These are phyloP conservation scores for Agrotis exclamationis DNA, from an alignment of 2,888 invertebrate species.

Conservation along the genomic window DNA sequence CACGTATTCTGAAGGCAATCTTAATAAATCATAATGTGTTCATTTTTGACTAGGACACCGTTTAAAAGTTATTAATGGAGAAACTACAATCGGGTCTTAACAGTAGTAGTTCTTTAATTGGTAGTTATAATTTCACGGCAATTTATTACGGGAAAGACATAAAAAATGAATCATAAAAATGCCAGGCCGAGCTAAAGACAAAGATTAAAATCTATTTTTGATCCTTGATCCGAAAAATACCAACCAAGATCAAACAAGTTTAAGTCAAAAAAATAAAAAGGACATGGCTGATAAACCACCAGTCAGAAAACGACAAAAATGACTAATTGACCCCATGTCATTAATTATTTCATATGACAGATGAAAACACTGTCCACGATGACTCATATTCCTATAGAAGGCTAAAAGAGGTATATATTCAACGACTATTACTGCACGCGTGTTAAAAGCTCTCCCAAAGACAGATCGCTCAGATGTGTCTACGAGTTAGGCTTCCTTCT, in stretches of 20 bases:
- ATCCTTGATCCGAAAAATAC: not conserved
- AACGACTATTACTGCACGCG: conserved; percentile 26
- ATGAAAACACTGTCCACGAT: conserved; percentile 21
- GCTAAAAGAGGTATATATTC: conserved; percentile 46
- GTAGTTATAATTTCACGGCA: conserved; percentile 28
- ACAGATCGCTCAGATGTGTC: conserved; percentile 47
- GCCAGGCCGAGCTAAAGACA: not conserved
- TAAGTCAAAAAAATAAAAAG: not conserved
- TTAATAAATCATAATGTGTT: conserved; percentile 48
- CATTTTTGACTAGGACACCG: conserved; percentile 29
- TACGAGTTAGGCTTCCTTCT: not conserved
- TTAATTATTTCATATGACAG: conserved; percentile 26
- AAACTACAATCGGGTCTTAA: conserved; percentile 23
- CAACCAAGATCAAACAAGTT: not conserved
- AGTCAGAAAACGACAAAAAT: not conserved
- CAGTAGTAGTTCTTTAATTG: conserved; percentile 29
- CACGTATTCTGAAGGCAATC: conserved; percentile 37
- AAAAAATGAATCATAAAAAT: conserved; percentile 7
- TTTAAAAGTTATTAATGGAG: conserved; percentile 44
- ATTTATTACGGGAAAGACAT: conserved; percentile 14
- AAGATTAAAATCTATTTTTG: not conserved
- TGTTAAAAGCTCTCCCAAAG: conserved; percentile 33
- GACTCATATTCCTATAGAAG: conserved; percentile 35
- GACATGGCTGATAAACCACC: not conserved
- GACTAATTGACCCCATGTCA: not conserved